Base-by-base conservation (phyloP, 2,888 invertebrate species). In the Clusia tigrina region DNA sequence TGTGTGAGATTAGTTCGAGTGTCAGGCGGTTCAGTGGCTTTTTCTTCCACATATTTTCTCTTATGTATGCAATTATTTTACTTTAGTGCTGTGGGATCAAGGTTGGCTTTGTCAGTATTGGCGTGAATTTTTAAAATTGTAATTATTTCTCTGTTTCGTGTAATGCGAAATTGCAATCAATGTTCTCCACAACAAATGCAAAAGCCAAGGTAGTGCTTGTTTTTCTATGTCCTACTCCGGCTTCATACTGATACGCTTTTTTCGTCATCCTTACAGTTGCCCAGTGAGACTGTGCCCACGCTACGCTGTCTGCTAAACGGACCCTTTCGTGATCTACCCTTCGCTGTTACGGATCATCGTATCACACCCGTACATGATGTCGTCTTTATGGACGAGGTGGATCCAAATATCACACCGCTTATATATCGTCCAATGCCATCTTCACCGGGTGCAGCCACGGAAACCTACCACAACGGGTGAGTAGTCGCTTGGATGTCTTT, bases 281-380 rank as follows among this genome's bases (percentile, higher is more conserved):
- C 81, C 60, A 73, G 71, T 64, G 81, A 81, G 64, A 68, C 73
- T 56, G 72, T 70, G 23, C 78, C 78, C 0, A 73, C 79, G 17
- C 70, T 83, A 37, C 78, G 82, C 60, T 82, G 82, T 58, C 68
- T 83, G 1, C 67, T 82, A 25, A 76, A 81, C 64, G 78, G 77
- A 5, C 76, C 82, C 17, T 81, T 82, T 60, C 77, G 81, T 15
- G 81, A 82, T 67, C 68, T 81, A 25, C 78, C 80, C 57, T 77
- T 81, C 37, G 69, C 70, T 24, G 69, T 69, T 26, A 69, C 72
- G 64, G 78, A 78, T 58, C 76, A 78, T 66, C 80, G 82, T 23
- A 61, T 77, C 17, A 74, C 79, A 25, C 77, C 81, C 38, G 79
- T 81, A 10, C 78, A 80, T 64, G 80, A 81, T 70, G 79, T 79